Conservation (phyloP, 2,113 vertebrate species). For the Coturnix japonica region DNA sequence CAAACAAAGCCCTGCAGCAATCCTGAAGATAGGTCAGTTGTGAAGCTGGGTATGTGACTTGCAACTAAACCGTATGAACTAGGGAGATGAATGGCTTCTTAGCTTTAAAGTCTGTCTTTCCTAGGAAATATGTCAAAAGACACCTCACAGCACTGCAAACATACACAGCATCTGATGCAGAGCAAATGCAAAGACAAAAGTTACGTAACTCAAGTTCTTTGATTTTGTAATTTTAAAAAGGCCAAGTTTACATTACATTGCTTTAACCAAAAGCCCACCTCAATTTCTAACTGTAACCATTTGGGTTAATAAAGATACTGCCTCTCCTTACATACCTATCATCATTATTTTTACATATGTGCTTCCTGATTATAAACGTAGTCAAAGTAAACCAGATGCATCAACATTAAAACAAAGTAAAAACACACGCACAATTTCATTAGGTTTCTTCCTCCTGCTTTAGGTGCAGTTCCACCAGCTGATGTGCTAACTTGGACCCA, state of each 20-base stretch:
- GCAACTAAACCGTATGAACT: neutral
- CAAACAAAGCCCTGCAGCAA: neutral
- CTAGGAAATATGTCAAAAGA: neutral
- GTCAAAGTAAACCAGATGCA: neutral
- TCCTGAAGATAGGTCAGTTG: neutral
- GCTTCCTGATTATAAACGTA: constrained; percentile 22
- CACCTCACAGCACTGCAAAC: neutral
- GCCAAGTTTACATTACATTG: neutral
- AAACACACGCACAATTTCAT: neutral
- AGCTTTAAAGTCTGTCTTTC: neutral
- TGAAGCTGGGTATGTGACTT: neutral
- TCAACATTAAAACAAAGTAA: neutral
- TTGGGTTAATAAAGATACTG: constrained; percentile 20
- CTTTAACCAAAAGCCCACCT: constrained; percentile 15
- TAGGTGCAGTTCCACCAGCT: neutral
- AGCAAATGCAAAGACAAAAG: neutral
- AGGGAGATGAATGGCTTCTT: neutral
- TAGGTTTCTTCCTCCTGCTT: neutral
- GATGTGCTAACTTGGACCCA: neutral
- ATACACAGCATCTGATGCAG: neutral
- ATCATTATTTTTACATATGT: neutral
- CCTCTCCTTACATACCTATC: neutral
- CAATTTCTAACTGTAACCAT: neutral
- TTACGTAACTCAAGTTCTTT: neutral
- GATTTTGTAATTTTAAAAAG: constrained; percentile 3